Conservation (phyloP, 92 coral and sea anemone species). For the Siderastrea radians region DNA sequence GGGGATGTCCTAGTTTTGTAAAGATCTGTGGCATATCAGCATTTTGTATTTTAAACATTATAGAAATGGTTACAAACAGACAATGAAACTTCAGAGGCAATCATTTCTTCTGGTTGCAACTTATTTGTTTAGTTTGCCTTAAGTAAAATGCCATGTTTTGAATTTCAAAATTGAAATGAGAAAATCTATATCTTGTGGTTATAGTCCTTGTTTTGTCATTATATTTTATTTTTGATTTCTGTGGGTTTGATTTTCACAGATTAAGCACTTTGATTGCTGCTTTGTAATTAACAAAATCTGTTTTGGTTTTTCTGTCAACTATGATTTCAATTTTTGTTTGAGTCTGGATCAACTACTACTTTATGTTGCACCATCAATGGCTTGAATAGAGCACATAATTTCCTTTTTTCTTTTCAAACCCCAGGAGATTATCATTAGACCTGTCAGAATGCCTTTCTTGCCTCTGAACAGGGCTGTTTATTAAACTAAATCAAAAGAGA, state of each 20-base stretch:
- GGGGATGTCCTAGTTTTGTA: not conserved
- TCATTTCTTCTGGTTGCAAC: not conserved
- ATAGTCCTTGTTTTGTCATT: slow-evolving; percentile 6
- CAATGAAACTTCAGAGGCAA: not conserved
- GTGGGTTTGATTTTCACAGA: slow-evolving; percentile 3
- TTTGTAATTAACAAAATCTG: not conserved
- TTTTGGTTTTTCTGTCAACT: not conserved
- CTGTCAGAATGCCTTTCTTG: slow-evolving; percentile 5
- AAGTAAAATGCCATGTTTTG: slow-evolving; percentile 35
- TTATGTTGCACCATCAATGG: slow-evolving; percentile 10
- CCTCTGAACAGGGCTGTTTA: slow-evolving; percentile 22
- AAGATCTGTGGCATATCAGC: slow-evolving; percentile 6
- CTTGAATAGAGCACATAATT: slow-evolving; percentile 12
- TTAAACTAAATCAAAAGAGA: slow-evolving; percentile 36
- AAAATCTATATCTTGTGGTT: slow-evolving; percentile 10
- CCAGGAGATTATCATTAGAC: slow-evolving; percentile 33
- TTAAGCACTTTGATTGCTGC: slow-evolving; percentile 9
- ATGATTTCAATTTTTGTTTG: slow-evolving; percentile 28
- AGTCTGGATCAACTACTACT: not conserved
- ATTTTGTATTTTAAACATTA: slow-evolving; percentile 1
- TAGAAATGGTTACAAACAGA: slow-evolving; percentile 5
- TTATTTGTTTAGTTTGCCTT: not conserved
- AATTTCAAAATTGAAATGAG: slow-evolving; percentile 8
- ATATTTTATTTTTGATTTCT: slow-evolving; percentile 11
- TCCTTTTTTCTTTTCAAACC: slow-evolving; percentile 37